phyloP scores from a whole-genome alignment of 2,113 vertebrate species.

The Corythoichthys intestinalis region DNA sequence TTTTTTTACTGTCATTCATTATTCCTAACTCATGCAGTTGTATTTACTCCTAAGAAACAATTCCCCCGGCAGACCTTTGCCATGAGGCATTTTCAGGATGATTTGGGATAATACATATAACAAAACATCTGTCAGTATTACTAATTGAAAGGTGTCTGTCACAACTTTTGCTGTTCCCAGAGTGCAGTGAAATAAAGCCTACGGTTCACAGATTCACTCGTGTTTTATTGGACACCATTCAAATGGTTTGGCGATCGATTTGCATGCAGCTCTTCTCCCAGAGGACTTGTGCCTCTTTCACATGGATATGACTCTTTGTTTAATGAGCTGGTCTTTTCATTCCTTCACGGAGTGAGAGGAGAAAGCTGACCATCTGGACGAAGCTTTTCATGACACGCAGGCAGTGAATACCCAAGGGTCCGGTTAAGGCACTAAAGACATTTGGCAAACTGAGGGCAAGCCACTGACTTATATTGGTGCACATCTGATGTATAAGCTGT shows the following conservation, averaged over 20 bases:
- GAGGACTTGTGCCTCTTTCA: constrained; percentile 59
- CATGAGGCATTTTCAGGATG: constrained; percentile 1
- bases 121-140: constrained; percentile 1
- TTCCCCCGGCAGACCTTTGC: not conserved
- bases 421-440: constrained; percentile 44
- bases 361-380: constrained; percentile 74
- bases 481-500: not conserved
- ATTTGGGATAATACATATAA: constrained; percentile 32
- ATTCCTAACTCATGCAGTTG: not conserved
- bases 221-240: constrained; percentile 40
- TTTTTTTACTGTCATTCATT: constrained; percentile 24
- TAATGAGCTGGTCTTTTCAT: constrained; percentile 75
- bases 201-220: constrained; percentile 43
- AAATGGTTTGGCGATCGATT: constrained; percentile 49
- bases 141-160: constrained; percentile 29
- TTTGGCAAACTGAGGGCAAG: constrained; percentile 27
- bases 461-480: constrained; percentile 1
- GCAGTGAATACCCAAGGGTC: constrained; percentile 50
- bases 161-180: constrained; percentile 25
- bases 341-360: constrained; percentile 57
- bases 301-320: constrained; percentile 67
- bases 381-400: constrained; percentile 44
- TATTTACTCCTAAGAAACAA: constrained; percentile 9
- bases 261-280: constrained; percentile 62
- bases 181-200: constrained; percentile 53